Base-by-base conservation (phyloP, 2,888 invertebrate genomes). In the Myathropa florea region DNA sequence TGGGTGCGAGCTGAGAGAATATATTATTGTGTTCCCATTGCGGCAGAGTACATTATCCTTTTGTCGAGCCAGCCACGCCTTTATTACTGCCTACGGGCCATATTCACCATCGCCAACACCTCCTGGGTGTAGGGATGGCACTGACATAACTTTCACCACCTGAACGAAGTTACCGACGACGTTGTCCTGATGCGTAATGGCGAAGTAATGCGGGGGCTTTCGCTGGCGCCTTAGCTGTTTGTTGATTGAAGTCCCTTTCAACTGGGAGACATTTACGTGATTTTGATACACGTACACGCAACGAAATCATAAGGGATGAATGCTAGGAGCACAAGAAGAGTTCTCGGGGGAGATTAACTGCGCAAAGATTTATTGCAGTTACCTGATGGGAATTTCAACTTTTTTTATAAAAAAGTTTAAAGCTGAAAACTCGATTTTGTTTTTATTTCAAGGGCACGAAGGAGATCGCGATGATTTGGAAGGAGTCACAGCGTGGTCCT, bases 11-110 rank as follows among this genome's bases (percentile, higher is more conserved):
- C 39, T 53, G 24, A 1, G 59, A 39, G 61, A 30, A n/a, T 14
- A 36, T 57, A 59, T 72, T 65, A 53, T 64, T 59, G 79, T 39
- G 46, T 26, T 72, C 65, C 60, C 65, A 79, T 79, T 65, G 65
- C 60, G 65, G 60, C 72, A 72, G 23, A 55, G 67, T 28, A 67
- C 61, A 67, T 80, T 72, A 80, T 80, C 72, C 72, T 53, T 73
- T 73, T 67, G 67, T 67, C 59, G 53, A 39, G 33, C 12, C 24
- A 63, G 28, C 63, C 30, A 59, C 59, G 39, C 30, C 57, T 64
- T 39, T 71, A 71, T 71, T 79, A 64, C 64, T 71, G 71, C 64
- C 64, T 71, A n/a, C 64, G 23, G 71, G 36, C 57, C 64, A 57
- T 64, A 64, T 71, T 79, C 46, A 0, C 21, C n/a, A 23, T 23